Percentiles rank a stretch among this genome's conserved stretches.
Evolutionary conservation across 2,797 vertebrate species (phyloP).

Genomic region (Coreius guichenoti): DNA sequence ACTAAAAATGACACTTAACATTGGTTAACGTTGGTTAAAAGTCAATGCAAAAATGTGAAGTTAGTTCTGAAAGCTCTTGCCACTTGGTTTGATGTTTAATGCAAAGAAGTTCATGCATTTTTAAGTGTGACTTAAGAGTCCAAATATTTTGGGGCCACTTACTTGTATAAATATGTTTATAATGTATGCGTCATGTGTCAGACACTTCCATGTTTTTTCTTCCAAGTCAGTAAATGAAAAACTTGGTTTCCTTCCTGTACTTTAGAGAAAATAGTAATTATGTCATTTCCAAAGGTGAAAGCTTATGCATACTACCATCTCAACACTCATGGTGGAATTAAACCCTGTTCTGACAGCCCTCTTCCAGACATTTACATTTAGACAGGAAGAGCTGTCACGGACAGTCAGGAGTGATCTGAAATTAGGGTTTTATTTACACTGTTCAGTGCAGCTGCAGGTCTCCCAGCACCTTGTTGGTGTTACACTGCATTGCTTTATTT

Average conservation of each 20-base stretch:
- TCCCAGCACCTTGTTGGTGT: conserved; percentile 12
- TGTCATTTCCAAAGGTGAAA: conserved; percentile 45
- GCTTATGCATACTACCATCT: conserved; percentile 37
- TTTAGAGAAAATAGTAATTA: conserved; percentile 43
- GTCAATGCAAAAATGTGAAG: background rate
- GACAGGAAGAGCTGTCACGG: conserved; percentile 15
- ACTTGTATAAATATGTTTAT: conserved; percentile 39
- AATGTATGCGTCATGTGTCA: background rate
- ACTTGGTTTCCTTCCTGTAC: conserved; percentile 47
- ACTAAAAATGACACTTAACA: background rate
- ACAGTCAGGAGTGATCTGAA: background rate
- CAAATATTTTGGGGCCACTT: conserved; percentile 4
- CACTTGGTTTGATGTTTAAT: background rate
- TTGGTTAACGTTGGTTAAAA: background rate
- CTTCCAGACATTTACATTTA: conserved; percentile 1
- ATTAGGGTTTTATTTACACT: conserved; percentile 27
- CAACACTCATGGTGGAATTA: conserved; percentile 6
- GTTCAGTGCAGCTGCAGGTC: background rate
- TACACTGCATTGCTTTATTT: background rate
- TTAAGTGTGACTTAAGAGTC: background rate
- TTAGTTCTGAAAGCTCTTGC: background rate
- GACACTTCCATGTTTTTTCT: conserved; percentile 60
- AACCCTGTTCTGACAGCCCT: conserved; percentile 1
- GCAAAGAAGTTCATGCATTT: background rate
- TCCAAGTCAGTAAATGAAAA: conserved; percentile 42